Conservation (phyloP, 2,888 invertebrate species). For the Ormyrus pomaceus region DNA sequence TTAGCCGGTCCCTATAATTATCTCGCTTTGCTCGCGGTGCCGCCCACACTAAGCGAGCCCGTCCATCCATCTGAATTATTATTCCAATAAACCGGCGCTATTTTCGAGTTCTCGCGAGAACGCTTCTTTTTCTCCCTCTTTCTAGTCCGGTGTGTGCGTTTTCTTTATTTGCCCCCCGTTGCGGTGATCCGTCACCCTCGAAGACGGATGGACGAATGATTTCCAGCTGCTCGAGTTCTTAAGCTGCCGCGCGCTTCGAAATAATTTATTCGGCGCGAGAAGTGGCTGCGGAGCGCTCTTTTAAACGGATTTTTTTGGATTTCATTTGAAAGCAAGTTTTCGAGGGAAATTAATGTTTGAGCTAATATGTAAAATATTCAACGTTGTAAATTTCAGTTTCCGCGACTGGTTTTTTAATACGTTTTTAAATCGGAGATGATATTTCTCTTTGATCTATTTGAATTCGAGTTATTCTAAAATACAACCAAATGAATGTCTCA, state of each 20-base stretch:
- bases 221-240: no score
- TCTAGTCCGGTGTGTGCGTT: not conserved
- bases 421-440: no score
- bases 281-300: no score
- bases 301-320: no score
- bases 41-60: constrained; percentile 61
- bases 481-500: not conserved
- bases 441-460: no score
- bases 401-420: no score
- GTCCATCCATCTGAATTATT: constrained; percentile 62
- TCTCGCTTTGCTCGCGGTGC: constrained; percentile 59
- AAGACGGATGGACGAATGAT: constrained; percentile 2
- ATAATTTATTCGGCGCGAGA: no score
- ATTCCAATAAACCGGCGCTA: constrained; percentile 63
- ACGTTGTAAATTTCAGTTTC: no score
- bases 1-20: constrained; percentile 63
- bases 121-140: constrained; percentile 4
- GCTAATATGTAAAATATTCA: no score
- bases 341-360: no score
- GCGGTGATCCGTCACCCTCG: constrained; percentile 21
- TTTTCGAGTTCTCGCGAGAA: constrained; percentile 44
- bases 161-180: not conserved
- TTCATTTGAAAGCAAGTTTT: no score
- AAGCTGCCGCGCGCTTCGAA: no score
- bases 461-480: not conserved